Base-by-base conservation (phyloP, 2,888 invertebrate species). In the Apeira syringaria region DNA sequence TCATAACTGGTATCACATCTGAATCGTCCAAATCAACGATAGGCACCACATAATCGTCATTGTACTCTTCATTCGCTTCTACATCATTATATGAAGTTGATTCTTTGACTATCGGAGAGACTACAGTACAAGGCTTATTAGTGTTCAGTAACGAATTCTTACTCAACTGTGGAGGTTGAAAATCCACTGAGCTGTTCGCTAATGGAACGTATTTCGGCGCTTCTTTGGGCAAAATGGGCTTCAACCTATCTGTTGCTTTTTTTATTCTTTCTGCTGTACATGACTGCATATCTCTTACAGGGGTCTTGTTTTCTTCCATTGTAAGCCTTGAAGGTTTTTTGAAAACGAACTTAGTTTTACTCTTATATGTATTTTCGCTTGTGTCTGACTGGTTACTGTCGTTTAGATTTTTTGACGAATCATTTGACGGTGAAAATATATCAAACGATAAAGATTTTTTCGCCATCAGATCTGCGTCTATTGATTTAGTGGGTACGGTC, bases 291-390 rank as follows among this genome's bases (percentile, higher is more conserved):
- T 79, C 77, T 57, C 48, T 69, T 6, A 57, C 59, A 1, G 77
- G 69, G 2, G 68, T 68, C 7, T 58, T 62, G 30, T 47, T 63
- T 5, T 74, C 72, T 18, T 75, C 75, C 9, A 24, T 24, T 13
- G 65, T 60, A 0, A 75, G 52, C 37, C 69, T 65, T 5, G 88
- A 83, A 2, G 89, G 87, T 45, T 71, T 79, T 64, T 88, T 90
- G 34, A 84, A 86, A 1, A 86, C 79, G 51, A 90, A 90, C 53
- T 84, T 85, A 1, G 84, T 79, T 65, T 83, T 88, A 20, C 68
- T 69, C 53, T 73, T 82, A 39, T 63, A 74, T 0, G 37, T 47
- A 40, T 50, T 64, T 15, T 74, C 70, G 32, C 69, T 59, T 24
- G 47, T 54, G 3, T 64, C 76, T 15, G 73, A 74, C 47, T 68